These are phyloP conservation scores for Emys orbicularis DNA, from an alignment of 2,797 vertebrate species.

Conservation along the genomic window DNA sequence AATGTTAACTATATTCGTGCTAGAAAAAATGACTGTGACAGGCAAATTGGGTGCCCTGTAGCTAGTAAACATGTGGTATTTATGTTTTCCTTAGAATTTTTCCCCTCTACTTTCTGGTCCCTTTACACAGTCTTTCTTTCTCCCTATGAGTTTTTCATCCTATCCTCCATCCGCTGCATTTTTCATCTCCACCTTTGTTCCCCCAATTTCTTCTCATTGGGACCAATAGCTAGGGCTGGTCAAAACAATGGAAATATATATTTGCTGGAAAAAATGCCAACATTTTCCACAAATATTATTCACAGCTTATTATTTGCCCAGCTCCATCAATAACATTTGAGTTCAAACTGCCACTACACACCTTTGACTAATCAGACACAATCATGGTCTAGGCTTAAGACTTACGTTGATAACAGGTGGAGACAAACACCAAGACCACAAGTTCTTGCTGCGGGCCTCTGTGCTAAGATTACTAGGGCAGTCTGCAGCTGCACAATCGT, in stretches of 20 bases:
- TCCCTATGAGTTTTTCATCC: background rate
- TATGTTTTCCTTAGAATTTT: background rate
- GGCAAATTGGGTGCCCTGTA: background rate
- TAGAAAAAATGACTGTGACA: background rate
- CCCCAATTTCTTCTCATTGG: constrained; percentile 18
- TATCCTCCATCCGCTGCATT: background rate
- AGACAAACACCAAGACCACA: background rate
- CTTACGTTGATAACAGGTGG: background rate
- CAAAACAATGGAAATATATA: background rate
- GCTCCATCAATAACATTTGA: constrained; percentile 6
- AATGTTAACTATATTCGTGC: background rate
- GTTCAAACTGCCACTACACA: background rate
- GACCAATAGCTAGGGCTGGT: constrained; percentile 27
- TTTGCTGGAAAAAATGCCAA: background rate
- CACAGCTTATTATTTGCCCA: background rate
- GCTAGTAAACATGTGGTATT: background rate
- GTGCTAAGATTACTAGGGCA: background rate
- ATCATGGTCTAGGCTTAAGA: background rate
- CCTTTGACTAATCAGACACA: background rate
- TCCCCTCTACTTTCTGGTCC: background rate
- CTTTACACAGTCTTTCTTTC: background rate
- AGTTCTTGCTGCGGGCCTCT: background rate
- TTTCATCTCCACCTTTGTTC: background rate
- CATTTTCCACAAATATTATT: constrained; percentile 13
- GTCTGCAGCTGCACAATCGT: background rate